Percentiles rank a stretch among this genome's conserved stretches.
phyloP scores from a whole-genome alignment of 2,113 vertebrate genomes.

The Furnarius figulus region DNA sequence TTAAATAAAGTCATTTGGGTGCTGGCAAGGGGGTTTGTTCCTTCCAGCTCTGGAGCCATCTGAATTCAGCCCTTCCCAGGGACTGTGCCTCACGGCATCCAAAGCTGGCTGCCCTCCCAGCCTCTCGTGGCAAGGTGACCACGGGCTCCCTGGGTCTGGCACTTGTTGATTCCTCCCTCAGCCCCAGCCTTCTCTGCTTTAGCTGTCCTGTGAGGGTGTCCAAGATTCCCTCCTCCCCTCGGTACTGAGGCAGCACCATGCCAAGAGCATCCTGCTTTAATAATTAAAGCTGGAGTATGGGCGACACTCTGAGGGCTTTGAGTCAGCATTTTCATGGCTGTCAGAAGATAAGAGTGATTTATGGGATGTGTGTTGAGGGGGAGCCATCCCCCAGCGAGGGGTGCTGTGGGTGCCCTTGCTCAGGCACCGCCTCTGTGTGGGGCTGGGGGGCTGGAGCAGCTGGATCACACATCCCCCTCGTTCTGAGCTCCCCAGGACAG shows the following conservation, averaged over 20 bases:
- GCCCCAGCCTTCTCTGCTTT: background rate
- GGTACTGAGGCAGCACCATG: background rate
- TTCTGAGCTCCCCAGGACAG: background rate
- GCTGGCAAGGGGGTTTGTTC: background rate
- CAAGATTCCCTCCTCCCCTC: fast-evolving
- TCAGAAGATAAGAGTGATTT: background rate
- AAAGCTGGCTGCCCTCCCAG: fast-evolving
- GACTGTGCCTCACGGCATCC: background rate
- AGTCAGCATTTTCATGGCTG: background rate
- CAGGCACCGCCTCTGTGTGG: fast-evolving
- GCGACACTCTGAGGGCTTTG: background rate
- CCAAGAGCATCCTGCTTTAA: background rate
- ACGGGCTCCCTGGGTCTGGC: background rate
- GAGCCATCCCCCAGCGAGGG: background rate
- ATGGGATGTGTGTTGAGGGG: fast-evolving
- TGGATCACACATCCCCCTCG: background rate
- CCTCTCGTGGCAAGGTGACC: background rate
- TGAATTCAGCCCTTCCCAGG: background rate
- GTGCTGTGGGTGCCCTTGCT: background rate
- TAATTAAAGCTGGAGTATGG: background rate
- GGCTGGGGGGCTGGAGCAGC: background rate
- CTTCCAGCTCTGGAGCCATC: fast-evolving
- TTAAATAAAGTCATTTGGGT: background rate
- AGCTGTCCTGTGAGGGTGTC: background rate
- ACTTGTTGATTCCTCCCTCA: background rate